Percentiles rank a stretch among this genome's conserved stretches.
phyloP scores from a whole-genome alignment of 2,797 vertebrate species.

The Masticophis lateralis region DNA sequence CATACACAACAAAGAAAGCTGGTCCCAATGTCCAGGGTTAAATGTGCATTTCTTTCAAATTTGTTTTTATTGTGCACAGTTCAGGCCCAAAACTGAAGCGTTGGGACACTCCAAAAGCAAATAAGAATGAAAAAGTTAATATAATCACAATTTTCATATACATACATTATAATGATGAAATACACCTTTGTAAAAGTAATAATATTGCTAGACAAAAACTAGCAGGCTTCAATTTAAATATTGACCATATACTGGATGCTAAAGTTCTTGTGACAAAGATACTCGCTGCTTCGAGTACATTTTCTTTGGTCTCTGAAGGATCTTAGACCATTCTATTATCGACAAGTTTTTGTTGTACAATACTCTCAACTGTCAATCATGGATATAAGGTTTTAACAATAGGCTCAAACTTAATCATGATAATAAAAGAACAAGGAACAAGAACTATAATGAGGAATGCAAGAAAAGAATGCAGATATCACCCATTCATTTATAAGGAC shows the following conservation, averaged over 20 bases:
- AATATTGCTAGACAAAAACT: not conserved
- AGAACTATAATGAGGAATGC: constrained; percentile 10
- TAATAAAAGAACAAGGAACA: not conserved
- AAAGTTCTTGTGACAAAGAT: not conserved
- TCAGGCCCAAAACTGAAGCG: not conserved
- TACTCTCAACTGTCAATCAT: not conserved
- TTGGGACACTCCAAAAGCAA: not conserved
- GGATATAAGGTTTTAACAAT: not conserved
- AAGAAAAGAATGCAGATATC: constrained; percentile 22
- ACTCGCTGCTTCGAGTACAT: not conserved
- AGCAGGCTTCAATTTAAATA: not conserved
- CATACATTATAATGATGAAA: not conserved
- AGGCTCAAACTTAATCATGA: not conserved
- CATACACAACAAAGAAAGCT: not conserved
- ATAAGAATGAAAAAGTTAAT: not conserved
- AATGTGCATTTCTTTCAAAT: not conserved
- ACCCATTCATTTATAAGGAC: not conserved
- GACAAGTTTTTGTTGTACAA: not conserved
- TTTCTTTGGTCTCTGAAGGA: not conserved
- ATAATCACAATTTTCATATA: not conserved
- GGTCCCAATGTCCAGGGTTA: not conserved
- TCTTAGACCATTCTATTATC: not conserved
- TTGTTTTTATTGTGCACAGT: not conserved
- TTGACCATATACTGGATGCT: not conserved
- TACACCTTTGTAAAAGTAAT: not conserved